Evolutionary conservation across 2,797 vertebrate species (phyloP).

Genomic region (Monodelphis domestica): DNA sequence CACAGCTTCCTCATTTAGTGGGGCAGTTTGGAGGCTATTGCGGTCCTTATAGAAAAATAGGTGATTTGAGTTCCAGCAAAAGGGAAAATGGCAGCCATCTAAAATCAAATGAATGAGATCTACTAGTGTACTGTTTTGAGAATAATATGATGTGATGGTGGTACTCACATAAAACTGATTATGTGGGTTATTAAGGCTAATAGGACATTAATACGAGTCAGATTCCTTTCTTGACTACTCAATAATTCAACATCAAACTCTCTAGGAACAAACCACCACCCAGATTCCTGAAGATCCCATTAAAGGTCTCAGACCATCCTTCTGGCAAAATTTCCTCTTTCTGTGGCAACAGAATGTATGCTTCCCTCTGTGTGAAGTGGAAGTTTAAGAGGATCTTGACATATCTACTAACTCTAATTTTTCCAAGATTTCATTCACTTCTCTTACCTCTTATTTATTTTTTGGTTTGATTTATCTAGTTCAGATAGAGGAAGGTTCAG

Average conservation of each 20-base stretch:
- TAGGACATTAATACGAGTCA: neutral
- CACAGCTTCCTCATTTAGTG: neutral
- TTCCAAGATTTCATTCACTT: too few relatives aligned
- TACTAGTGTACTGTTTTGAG: slow-evolving; percentile 17
- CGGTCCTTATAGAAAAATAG: neutral
- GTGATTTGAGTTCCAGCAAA: slow-evolving; percentile 21
- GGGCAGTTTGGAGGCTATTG: neutral
- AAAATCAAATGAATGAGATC: slow-evolving; percentile 21
- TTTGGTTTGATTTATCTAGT: too few relatives aligned
- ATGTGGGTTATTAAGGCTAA: neutral
- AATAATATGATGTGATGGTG: neutral
- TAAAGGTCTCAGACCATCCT: neutral
- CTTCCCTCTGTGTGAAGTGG: too few relatives aligned
- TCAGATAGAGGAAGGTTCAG: too few relatives aligned
- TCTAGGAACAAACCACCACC: neutral
- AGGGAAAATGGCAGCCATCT: neutral
- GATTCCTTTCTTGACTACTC: neutral
- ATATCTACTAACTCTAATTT: too few relatives aligned
- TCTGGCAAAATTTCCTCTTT: neutral
- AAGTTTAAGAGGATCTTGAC: too few relatives aligned
- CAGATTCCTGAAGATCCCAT: neutral
- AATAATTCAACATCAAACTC: neutral
- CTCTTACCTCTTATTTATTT: too few relatives aligned
- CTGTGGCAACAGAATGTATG: neutral
- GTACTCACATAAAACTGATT: neutral